Conservation (phyloP, 2,113 vertebrate species). For the Tychaedon coryphoeus region DNA sequence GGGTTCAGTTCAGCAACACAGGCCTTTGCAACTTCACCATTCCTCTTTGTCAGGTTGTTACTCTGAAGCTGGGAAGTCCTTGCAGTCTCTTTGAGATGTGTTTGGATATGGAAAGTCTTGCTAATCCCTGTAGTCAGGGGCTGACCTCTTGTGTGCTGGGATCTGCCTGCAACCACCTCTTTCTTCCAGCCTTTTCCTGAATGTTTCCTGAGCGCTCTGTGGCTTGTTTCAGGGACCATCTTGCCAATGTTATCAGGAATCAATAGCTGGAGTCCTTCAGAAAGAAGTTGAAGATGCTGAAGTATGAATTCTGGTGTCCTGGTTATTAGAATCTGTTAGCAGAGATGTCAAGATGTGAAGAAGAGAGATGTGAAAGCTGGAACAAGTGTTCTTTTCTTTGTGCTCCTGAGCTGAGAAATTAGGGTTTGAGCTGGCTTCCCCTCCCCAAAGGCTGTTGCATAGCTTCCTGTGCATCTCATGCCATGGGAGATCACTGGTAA, state of each 20-base stretch:
- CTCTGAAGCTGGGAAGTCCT: background rate
- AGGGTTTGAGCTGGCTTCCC: background rate
- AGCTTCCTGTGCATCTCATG: background rate
- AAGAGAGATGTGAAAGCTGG: background rate
- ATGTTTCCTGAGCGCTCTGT: background rate
- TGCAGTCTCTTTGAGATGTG: background rate
- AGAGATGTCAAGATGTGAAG: background rate
- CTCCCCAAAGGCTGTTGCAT: background rate
- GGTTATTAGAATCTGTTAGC: slow-evolving; percentile 40
- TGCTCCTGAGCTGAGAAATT: background rate
- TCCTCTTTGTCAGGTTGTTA: background rate
- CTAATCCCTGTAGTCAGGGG: background rate
- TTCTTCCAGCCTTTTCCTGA: background rate
- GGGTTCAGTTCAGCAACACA: background rate
- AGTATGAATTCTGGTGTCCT: slow-evolving; percentile 27
- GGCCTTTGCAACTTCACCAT: accelerated
- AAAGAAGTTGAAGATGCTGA: slow-evolving; percentile 21
- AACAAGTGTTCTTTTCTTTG: slow-evolving; percentile 21
- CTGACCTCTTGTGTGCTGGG: background rate
- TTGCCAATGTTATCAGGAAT: background rate
- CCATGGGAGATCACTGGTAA: background rate
- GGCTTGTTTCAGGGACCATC: slow-evolving; percentile 38
- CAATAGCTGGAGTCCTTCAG: slow-evolving; percentile 24
- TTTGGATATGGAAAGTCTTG: background rate
- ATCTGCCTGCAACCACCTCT: background rate